Percentiles rank a stretch among this genome's conserved stretches.
These are phyloP conservation scores for Cottoperca gobio DNA, from an alignment of 2,797 vertebrate genomes.

Conservation along the genomic window DNA sequence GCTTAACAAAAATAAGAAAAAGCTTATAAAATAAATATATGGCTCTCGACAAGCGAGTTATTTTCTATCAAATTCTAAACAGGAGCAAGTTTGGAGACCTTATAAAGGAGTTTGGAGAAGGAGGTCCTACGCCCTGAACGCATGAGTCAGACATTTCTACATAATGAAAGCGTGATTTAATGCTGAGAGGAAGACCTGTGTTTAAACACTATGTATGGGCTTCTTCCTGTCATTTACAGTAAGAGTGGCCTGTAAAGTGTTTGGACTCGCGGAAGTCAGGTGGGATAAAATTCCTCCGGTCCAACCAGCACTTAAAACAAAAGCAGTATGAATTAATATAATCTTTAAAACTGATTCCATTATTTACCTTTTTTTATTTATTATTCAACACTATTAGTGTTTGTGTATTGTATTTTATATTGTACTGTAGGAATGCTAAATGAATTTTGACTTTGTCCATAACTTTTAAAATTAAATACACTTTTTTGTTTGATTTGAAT, in stretches of 20 bases:
- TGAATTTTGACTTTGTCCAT: background rate
- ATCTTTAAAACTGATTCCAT: background rate
- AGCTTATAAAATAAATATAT: conserved; percentile 28
- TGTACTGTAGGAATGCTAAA: too few relatives aligned
- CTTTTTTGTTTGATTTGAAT: background rate
- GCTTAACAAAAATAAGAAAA: conserved; percentile 8
- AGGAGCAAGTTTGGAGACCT: conserved; percentile 50
- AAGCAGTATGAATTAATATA: background rate
- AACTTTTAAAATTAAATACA: background rate
- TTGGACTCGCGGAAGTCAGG: conserved; percentile 12
- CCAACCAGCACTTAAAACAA: background rate
- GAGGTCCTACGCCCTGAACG: conserved; percentile 57
- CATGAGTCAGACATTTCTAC: conserved; percentile 75
- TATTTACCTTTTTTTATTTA: background rate
- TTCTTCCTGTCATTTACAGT: conserved; percentile 53
- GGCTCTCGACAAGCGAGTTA: conserved; percentile 1
- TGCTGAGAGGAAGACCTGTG: conserved; percentile 35
- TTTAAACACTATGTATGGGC: conserved; percentile 62
- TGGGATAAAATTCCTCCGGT: background rate
- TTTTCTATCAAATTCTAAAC: conserved; percentile 31
- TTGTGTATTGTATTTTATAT: background rate
- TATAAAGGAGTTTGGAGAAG: conserved; percentile 72
- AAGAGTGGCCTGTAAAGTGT: conserved; percentile 16
- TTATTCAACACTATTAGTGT: background rate
- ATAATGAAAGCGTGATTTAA: conserved; percentile 54